phyloP scores from a whole-genome alignment of 64 coral and sea anemone genomes.

The Stylophora pistillata region DNA sequence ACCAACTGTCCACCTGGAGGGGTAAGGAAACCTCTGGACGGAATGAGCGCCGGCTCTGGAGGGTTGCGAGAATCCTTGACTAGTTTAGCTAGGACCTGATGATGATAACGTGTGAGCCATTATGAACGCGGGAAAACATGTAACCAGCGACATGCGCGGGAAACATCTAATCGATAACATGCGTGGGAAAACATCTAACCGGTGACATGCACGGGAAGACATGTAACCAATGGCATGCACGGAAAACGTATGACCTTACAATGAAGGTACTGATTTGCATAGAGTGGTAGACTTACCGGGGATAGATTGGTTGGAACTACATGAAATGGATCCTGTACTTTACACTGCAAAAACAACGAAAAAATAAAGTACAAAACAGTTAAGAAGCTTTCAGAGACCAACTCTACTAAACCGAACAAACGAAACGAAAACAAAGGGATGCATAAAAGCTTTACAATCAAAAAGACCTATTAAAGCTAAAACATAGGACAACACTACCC shows the following conservation, averaged over 20 bases:
- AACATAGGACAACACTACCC: neutral
- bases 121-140: neutral
- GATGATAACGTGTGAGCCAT: neutral
- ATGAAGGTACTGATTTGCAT: too few relatives aligned
- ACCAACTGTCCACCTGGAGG: constrained; percentile 87
- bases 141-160: neutral
- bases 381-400: neutral
- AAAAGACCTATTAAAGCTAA: too few relatives aligned
- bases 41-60: constrained; percentile 63
- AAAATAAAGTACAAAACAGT: neutral
- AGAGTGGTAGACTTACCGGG: neutral
- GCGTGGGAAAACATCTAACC: too few relatives aligned
- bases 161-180: too few relatives aligned
- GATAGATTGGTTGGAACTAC: constrained; percentile 8
- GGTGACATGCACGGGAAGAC: too few relatives aligned
- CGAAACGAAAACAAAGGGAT: neutral
- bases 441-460: neutral
- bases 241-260: neutral
- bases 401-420: neutral
- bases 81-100: constrained; percentile 53
- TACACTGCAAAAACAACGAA: neutral
- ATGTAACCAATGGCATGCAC: neutral
- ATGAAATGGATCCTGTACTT: constrained; percentile 11
- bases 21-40: constrained; percentile 79
- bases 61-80: constrained; percentile 58